Conservation (phyloP, 1,140 invertebrate genomes). For the Mamestra configurata region DNA sequence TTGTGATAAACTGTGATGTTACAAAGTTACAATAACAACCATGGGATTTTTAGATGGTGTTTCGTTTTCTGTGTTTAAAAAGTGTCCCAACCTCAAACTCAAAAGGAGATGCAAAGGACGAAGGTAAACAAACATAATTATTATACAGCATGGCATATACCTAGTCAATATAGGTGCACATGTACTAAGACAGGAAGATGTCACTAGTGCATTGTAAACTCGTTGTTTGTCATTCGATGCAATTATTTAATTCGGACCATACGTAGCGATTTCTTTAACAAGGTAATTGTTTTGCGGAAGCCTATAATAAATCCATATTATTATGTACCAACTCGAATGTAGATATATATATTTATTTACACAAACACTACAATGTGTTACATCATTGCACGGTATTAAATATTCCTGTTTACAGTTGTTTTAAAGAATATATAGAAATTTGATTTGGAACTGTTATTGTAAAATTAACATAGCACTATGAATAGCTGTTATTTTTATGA, state of each 20-base stretch:
- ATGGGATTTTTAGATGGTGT: conserved; percentile 80
- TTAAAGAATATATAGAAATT: background rate
- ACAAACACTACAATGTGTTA: background rate
- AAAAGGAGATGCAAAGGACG: conserved; percentile 65
- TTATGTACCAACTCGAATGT: background rate
- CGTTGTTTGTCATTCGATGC: conserved; percentile 14
- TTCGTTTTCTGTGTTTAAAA: conserved; percentile 82
- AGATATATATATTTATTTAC: conserved; percentile 12
- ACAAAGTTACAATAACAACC: conserved; percentile 59
- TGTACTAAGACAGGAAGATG: conserved; percentile 9
- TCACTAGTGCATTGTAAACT: background rate
- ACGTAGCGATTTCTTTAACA: conserved; percentile 2
- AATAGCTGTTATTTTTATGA: background rate
- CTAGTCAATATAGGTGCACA: background rate
- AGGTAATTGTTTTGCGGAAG: conserved; percentile 13
- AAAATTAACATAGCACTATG: background rate
- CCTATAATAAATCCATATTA: background rate
- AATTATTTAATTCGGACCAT: conserved; percentile 24
- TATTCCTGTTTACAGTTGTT: background rate
- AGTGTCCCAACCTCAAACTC: conserved; percentile 78
- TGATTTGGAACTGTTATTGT: background rate
- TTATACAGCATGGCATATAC: conserved; percentile 6
- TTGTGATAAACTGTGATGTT: conserved; percentile 76
- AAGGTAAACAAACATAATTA: conserved; percentile 59
- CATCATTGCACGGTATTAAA: background rate